phyloP scores from a whole-genome alignment of 2,888 invertebrate genomes.

The Phaedon cochleariae region DNA sequence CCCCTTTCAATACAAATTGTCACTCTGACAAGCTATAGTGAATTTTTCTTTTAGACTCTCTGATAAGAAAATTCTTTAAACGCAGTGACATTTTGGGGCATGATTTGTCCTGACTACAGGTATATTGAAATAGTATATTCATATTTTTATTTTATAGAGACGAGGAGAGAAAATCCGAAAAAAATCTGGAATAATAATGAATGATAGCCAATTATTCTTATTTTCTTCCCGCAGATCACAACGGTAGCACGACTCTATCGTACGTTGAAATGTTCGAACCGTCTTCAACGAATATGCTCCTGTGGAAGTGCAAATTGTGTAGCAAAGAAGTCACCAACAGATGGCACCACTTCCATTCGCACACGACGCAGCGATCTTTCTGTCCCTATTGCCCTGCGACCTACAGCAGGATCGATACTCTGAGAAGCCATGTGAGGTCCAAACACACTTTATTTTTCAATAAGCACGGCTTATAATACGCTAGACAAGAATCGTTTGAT shows the following conservation, averaged over 20 bases:
- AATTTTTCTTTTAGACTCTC: no score
- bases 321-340: constrained; percentile 83
- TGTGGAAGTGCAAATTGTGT: constrained; percentile 84
- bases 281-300: constrained; percentile 74
- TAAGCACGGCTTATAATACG: constrained; percentile 33
- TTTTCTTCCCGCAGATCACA: constrained; percentile 48
- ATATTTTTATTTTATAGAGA: no score
- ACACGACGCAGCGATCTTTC: constrained; percentile 79
- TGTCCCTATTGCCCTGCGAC: constrained; percentile 88
- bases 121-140: no score
- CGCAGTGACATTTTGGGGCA: no score
- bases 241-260: constrained; percentile 63
- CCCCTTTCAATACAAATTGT: no score
- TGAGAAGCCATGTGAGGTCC: constrained; percentile 81
- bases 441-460: constrained; percentile 66
- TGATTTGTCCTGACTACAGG: no score
- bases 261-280: constrained; percentile 85
- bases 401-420: constrained; percentile 87
- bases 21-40: no score
- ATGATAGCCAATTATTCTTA: no score
- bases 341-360: constrained; percentile 89
- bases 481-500: neutral
- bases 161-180: no score
- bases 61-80: no score
- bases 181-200: no score